Conservation (phyloP, 2,888 invertebrate genomes). For the Chrysotoxum bicinctum region DNA sequence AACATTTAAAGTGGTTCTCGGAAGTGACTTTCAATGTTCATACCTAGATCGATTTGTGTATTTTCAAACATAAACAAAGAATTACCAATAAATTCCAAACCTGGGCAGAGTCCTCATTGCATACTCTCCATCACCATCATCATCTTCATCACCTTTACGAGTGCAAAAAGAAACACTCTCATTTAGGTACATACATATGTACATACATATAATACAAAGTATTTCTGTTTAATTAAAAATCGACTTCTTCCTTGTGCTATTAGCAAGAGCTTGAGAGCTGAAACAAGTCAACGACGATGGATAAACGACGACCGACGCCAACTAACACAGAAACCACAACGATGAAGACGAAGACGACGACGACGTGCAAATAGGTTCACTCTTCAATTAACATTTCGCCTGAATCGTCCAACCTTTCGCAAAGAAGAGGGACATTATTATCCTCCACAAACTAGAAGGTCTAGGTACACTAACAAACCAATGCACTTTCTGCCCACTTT, state of each 20-base stretch:
- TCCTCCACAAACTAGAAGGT: background rate
- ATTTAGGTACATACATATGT: background rate
- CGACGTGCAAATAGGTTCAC: conserved; percentile 68
- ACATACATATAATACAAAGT: conserved; percentile 13
- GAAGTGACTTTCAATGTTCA: conserved; percentile 68
- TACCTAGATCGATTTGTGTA: conserved; percentile 61
- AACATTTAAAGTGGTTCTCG: conserved; percentile 48
- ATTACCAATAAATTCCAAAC: conserved; percentile 61
- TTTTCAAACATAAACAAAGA: conserved; percentile 49
- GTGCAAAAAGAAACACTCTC: conserved; percentile 12
- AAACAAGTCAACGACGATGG: conserved; percentile 1
- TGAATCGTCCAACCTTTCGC: conserved; percentile 36
- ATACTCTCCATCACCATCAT: background rate
- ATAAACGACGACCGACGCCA: background rate
- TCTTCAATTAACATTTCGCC: conserved; percentile 70
- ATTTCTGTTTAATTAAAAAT: conserved; percentile 58
- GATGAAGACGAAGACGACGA: background rate
- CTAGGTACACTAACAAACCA: conserved; percentile 33
- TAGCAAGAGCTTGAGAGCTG: conserved; percentile 21
- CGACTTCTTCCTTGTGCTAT: conserved; percentile 24
- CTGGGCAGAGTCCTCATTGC: conserved; percentile 32
- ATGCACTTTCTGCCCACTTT: conserved; percentile 71
- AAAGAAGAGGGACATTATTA: conserved; percentile 30
- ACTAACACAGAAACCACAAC: background rate
- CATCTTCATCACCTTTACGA: conserved; percentile 32